Conservation (phyloP, 2,797 vertebrate genomes). For the Calcarius lapponicus region DNA sequence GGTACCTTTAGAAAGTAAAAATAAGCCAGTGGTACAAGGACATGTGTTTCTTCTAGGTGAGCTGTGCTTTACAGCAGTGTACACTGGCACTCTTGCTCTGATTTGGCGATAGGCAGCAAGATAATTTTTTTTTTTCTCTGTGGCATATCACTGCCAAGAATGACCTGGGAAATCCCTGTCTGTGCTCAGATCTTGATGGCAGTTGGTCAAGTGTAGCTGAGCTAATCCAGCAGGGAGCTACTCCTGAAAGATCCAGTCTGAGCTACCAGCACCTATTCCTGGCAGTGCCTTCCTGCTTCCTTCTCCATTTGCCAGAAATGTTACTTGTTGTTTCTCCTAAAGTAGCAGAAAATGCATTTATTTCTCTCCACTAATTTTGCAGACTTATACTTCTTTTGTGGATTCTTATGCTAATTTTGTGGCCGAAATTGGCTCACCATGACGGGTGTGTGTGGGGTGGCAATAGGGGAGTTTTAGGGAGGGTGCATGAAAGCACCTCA, state of each 20-base stretch:
- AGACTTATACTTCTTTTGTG: background rate
- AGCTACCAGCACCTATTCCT: background rate
- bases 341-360: background rate
- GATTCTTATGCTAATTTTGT: background rate
- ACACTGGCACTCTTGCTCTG: background rate
- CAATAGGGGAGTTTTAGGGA: background rate
- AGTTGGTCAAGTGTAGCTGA: background rate
- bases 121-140: background rate
- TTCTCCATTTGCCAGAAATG: background rate
- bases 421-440: background rate
- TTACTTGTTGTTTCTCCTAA: background rate
- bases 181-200: background rate
- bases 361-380: background rate
- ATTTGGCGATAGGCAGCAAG: background rate
- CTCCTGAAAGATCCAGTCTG: background rate
- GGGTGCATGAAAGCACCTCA: background rate
- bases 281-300: background rate
- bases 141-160: background rate
- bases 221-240: background rate
- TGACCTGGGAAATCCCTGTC: background rate
- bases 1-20: background rate
- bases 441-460: fast-evolving
- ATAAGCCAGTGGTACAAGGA: background rate
- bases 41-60: background rate
- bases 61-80: background rate